Evolutionary conservation across 2,888 invertebrate species (phyloP).

Genomic region (Acleris sparsana): DNA sequence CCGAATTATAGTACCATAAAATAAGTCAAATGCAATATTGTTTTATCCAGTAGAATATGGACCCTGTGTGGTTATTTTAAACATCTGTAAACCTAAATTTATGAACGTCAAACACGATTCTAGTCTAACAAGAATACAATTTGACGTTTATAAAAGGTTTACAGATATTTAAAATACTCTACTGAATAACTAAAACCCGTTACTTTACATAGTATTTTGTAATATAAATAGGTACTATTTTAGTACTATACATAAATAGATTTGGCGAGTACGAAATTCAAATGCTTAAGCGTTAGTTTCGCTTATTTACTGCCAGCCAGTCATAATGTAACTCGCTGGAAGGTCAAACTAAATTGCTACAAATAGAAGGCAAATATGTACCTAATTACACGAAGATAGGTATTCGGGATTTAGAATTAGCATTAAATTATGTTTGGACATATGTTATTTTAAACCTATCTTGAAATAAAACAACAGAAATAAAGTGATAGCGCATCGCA

Average conservation of each 20-base stretch:
- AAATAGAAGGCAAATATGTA: slow-evolving; percentile 13
- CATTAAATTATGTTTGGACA: slow-evolving; percentile 2
- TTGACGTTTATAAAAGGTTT: too few species aligned
- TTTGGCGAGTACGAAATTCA: not conserved
- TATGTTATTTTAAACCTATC: not conserved
- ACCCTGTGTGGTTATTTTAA: too few species aligned
- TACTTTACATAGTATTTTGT: too few species aligned
- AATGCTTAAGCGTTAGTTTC: slow-evolving; percentile 3
- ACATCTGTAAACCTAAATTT: too few species aligned
- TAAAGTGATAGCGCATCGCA: not conserved
- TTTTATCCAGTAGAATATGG: too few species aligned
- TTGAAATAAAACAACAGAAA: not conserved
- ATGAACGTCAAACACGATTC: too few species aligned
- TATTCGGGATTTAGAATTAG: slow-evolving; percentile 1
- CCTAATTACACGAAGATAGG: slow-evolving; percentile 24
- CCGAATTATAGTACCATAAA: too few species aligned
- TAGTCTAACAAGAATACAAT: too few species aligned
- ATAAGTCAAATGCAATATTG: too few species aligned
- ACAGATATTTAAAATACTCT: too few species aligned
- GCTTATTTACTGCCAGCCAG: slow-evolving; percentile 45
- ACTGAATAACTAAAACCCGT: too few species aligned
- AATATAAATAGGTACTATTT: too few species aligned
- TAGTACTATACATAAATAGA: not conserved
- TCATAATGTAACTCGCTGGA: slow-evolving; percentile 42
- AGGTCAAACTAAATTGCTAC: slow-evolving; percentile 42